Conservation (phyloP, 2,888 invertebrate species). For the Pocota personata region DNA sequence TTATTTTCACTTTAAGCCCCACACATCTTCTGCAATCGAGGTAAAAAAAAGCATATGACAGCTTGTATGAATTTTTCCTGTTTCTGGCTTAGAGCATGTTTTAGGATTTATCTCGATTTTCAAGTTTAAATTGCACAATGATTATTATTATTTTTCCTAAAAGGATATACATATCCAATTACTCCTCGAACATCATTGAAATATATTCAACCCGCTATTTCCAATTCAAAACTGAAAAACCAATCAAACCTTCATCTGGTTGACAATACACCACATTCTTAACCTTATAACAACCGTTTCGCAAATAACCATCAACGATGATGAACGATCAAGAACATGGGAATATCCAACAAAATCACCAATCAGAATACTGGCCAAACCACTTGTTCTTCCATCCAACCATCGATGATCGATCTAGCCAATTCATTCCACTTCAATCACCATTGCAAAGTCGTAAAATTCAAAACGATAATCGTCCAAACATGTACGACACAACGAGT, state of each 20-base stretch:
- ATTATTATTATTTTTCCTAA: no score
- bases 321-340: conserved; percentile 39
- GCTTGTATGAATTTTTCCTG: no score
- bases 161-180: no score
- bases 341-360: conserved; percentile 17
- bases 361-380: conserved; percentile 62
- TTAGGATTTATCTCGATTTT: no score
- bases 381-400: conserved; percentile 40
- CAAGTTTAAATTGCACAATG: no score
- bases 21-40: no score
- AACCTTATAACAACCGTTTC: background rate
- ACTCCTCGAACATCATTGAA: no score
- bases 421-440: conserved; percentile 36
- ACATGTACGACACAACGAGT: background rate
- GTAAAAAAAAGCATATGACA: no score
- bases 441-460: conserved; percentile 58
- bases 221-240: background rate
- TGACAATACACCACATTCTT: background rate
- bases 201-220: no score
- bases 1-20: no score
- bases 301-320: conserved; percentile 40
- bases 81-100: no score
- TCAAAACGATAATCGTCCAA: conserved; percentile 38
- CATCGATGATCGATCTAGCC: conserved; percentile 6
- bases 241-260: background rate